Conservation (phyloP, 2,888 invertebrate species). For the Sycophila texana region DNA sequence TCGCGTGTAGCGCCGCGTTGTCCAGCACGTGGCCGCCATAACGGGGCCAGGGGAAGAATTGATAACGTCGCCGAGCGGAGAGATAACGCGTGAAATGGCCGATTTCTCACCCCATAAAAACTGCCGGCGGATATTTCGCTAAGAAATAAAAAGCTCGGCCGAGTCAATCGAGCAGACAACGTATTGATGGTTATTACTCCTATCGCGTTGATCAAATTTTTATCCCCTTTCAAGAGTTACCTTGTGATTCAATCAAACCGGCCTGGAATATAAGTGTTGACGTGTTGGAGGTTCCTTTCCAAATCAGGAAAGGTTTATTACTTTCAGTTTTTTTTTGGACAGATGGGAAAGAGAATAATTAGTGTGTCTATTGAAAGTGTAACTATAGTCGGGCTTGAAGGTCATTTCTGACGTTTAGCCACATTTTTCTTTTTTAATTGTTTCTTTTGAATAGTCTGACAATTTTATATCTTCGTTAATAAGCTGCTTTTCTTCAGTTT, state of each 20-base stretch:
- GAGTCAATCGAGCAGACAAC: constrained; percentile 47
- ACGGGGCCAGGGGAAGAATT: constrained; percentile 33
- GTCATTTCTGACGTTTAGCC: no score
- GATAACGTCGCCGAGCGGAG: constrained; percentile 47
- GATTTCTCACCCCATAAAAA: constrained; percentile 58
- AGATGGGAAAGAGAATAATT: no score
- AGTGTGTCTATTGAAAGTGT: no score
- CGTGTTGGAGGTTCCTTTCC: no score
- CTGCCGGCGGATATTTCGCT: constrained; percentile 42
- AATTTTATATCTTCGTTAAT: no score
- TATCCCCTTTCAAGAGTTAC: background rate
- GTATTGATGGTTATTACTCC: constrained; percentile 55
- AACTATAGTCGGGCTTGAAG: no score
- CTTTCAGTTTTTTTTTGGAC: no score
- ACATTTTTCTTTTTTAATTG: no score
- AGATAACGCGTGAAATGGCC: constrained; percentile 56
- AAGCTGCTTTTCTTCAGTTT: no score
- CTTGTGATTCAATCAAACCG: constrained; percentile 40
- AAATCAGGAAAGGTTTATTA: no score
- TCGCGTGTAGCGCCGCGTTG: constrained; percentile 65
- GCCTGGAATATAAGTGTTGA: background rate
- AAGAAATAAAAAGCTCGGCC: constrained; percentile 52
- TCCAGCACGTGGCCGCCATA: background rate
- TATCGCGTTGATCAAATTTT: constrained; percentile 50
- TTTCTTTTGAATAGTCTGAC: no score